Base-by-base conservation (phyloP, 2,888 invertebrate species). In the Phorcus lineatus region DNA sequence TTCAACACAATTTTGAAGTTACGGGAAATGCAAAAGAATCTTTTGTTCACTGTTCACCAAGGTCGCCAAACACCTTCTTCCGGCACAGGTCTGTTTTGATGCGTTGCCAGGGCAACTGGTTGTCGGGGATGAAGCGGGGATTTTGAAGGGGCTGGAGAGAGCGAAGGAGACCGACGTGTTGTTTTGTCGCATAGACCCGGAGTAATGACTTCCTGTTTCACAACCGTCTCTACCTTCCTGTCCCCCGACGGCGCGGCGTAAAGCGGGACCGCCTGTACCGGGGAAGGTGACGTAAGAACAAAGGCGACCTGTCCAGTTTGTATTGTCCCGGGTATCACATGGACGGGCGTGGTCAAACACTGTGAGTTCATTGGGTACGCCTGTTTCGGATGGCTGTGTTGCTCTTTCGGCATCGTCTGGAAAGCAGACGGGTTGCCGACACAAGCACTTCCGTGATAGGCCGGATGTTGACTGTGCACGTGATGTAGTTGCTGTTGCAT, bases 291-390 rank as follows among this genome's bases (percentile, higher is more conserved):
- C 17, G 86, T 83, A 22, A 85, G 67, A 13, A 86, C 80, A 74
- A 83, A 82, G 4, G 85, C 84, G 40, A 84, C 62, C 53, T 85
- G 82, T 1, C 85, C 82, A 13, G 55, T 57, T 55, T 82, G 80
- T 13, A 84, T 55, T 19, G 77, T 78, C 9, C 79, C 84, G 11
- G 82, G 83, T 3, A 85, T 67, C 11, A 84, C 19, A 52, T 83
- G 84, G 22, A 85, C 66, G 53, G 36, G 66, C 66, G 47, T 52
- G 40, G 77, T 55, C 31, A 75, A 7, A 22, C 74, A 55, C 1
- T 77, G 55, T 17, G 77, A 31, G 36, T 24, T 77, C 31, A 40
- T 55, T 22, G 19, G 31, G n/a, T 66, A 22, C 28, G 17, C 17
- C n/a, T 31, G 77, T n/a, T 57, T 36, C 47, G 19, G 66, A 13